These are phyloP conservation scores for Scaptomyza pallida DNA, from an alignment of 1,140 invertebrate species.

Conservation along the genomic window DNA sequence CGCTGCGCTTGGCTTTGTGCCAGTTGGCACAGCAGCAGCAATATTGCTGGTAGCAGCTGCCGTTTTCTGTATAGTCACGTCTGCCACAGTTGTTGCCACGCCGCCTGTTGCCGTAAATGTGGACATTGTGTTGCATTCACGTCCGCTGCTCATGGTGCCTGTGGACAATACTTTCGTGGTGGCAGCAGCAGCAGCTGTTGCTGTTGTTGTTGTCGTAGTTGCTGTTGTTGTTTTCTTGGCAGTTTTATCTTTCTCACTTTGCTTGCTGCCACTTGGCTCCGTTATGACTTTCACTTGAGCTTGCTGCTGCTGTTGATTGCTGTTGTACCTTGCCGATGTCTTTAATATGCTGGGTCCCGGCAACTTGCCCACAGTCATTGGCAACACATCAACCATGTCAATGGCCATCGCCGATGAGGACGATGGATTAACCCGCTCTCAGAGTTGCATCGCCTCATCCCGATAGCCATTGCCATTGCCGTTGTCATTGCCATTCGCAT, in stretches of 20 bases:
- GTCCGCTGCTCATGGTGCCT: conserved; percentile 72
- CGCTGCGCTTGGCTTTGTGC: conserved; percentile 37
- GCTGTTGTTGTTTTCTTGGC: conserved; percentile 16
- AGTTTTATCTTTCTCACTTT: conserved; percentile 39
- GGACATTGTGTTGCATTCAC: conserved; percentile 70
- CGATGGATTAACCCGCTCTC: conserved; percentile 71
- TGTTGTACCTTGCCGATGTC: conserved; percentile 77
- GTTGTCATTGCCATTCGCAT: conserved; percentile 18
- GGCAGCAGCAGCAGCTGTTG: conserved; percentile 31
- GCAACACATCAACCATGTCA: conserved; percentile 51
- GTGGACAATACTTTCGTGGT: conserved; percentile 70
- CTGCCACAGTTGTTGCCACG: conserved; percentile 14
- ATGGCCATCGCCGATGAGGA: conserved; percentile 44
- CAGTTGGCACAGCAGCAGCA: conserved; percentile 38
- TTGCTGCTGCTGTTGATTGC: conserved; percentile 40
- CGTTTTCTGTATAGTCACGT: conserved; percentile 5
- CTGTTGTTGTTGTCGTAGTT: neutral
- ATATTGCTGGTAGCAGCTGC: conserved; percentile 18
- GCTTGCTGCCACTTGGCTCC: conserved; percentile 67
- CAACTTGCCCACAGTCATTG: conserved; percentile 76
- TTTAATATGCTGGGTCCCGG: conserved; percentile 86
- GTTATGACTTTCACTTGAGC: conserved; percentile 29
- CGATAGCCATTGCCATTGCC: conserved; percentile 44
- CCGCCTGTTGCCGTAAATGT: conserved; percentile 54
- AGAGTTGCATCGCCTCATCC: conserved; percentile 73